Evolutionary conservation across 92 coral and sea anemone genomes (phyloP), one percentile per base, ranked within the genome.

Genomic region (Porites evermanni): DNA sequence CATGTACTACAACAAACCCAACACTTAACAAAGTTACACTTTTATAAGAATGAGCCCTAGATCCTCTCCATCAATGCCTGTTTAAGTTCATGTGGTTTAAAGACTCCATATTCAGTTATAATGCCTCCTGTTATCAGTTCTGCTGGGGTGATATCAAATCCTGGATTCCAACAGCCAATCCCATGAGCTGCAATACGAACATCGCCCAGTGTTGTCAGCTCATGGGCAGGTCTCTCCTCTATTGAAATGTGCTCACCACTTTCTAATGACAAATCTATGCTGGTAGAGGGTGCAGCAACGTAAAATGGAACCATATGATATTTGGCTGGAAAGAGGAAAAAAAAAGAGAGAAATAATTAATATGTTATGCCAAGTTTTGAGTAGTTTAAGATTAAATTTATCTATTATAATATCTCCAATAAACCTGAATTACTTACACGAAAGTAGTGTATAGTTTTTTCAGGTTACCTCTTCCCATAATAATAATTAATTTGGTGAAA

Each of bases 131-230:
- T 91, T 12, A 96, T 95, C 75, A 96, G 89, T 7, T 89, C 93
- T 13, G 99, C 98, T 52, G 95, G 98, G 13, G 99, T 96, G 53
- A 96, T 89, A 24, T 96, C 99, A 93, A 96, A 96, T 10, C 98
- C 99, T 29, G 99, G 99, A 84, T 96, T 96, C 99, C 99, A 96
- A 60, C 96, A 93, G 53, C 71, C 87, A 65, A 96, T 91, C 65
- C 95, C 95, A 56, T 95, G 88, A 14, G 99, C 97, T 13, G 99
- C 99, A 81, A 91, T 90, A 52, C 90, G 93, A 20, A 88, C 53
- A 8, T 96, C 98, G 54, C 85, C 83, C 60, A 93, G 51, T n/a
- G 75, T 77, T 3, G 98, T 91, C 24, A 96, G 88, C 77, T 96
- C 99, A 18, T 91, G 80, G 8, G 84, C 84, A 10, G 98, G 92